These are phyloP conservation scores for Leptopilina myrica DNA, from an alignment of 2,888 invertebrate genomes.

Conservation along the genomic window DNA sequence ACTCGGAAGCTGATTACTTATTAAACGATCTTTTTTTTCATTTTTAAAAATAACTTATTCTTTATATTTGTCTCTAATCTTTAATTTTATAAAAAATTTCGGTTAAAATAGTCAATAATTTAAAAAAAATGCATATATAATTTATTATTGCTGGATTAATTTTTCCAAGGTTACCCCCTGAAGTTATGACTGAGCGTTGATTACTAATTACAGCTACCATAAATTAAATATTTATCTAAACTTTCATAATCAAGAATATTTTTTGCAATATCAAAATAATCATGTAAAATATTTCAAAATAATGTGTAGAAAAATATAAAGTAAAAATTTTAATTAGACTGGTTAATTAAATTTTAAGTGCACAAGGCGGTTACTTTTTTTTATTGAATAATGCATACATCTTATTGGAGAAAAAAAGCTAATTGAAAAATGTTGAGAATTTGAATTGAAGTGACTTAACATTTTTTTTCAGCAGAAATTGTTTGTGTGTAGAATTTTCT, in stretches of 20 bases:
- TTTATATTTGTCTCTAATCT: no score
- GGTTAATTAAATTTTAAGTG: slow-evolving; percentile 14
- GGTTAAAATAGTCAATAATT: no score
- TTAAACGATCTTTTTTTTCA: background rate
- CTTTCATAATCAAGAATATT: slow-evolving; percentile 8
- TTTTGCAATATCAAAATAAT: background rate
- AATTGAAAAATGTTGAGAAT: no score
- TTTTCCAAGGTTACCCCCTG: slow-evolving; percentile 5
- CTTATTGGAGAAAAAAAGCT: background rate
- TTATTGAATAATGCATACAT: background rate
- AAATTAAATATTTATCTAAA: slow-evolving; percentile 1
- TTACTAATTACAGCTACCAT: background rate
- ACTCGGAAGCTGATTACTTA: background rate
- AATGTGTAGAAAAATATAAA: background rate
- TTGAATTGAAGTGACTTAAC: no score
- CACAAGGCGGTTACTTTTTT: background rate
- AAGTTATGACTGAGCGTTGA: background rate
- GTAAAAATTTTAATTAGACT: background rate
- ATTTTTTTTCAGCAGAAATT: no score
- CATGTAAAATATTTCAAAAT: background rate
- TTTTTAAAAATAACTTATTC: background rate
- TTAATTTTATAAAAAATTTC: no score
- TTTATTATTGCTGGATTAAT: background rate
- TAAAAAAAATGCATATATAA: no score
- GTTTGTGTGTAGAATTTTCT: no score